A percentile compares a stretch with the other conserved stretches of the same genome.
phyloP scores from a whole-genome alignment of 2,888 invertebrate species.

The Athripsodes cinereus region DNA sequence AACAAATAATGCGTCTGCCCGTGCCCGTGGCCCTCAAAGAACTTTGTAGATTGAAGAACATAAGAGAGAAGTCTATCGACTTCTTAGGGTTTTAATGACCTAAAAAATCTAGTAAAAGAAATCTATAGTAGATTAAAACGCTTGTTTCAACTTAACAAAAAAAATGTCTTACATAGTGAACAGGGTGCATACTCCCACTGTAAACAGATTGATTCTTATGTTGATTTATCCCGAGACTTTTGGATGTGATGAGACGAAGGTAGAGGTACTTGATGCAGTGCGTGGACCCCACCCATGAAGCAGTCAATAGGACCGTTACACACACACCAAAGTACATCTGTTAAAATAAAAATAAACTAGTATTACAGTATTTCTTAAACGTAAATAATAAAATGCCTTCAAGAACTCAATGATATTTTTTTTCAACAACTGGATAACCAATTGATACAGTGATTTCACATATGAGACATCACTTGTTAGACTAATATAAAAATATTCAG shows the following conservation, averaged over 20 bases:
- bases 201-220: constrained; percentile 25
- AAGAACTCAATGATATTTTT: not conserved
- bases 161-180: constrained; percentile 23
- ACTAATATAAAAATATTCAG: too few relatives aligned
- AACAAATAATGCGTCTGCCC: too few relatives aligned
- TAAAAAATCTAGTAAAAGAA: too few relatives aligned
- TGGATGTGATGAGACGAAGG: constrained; percentile 35
- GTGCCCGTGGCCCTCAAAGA: too few relatives aligned
- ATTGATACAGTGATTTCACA: too few relatives aligned
- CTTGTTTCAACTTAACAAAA: too few relatives aligned
- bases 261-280: constrained; percentile 86
- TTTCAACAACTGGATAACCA: not conserved
- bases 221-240: constrained; percentile 25
- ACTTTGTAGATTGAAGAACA: too few relatives aligned
- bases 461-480: too few relatives aligned
- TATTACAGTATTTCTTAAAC: not conserved
- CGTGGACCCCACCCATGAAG: constrained; percentile 89
- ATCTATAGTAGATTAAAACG: too few relatives aligned
- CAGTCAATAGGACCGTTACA: constrained; percentile 80
- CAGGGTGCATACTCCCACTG: constrained; percentile 20
- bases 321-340: constrained; percentile 88
- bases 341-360: constrained; percentile 34
- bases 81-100: too few relatives aligned
- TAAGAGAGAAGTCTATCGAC: too few relatives aligned
- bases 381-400: not conserved